Conservation (phyloP, 2,888 invertebrate species). For the Nomada hirtipes region DNA sequence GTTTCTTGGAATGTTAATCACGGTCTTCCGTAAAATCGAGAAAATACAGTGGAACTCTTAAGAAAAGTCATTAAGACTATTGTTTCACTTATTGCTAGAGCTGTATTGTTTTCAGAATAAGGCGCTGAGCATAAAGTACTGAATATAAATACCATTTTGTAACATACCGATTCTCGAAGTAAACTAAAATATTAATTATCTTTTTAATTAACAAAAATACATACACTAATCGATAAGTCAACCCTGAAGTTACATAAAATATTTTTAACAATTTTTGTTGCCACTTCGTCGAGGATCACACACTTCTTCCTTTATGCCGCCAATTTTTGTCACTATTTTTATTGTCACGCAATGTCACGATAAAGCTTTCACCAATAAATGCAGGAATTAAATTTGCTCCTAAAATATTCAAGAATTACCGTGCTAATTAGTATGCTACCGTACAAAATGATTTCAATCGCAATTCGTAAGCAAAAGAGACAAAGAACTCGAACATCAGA, state of each 20-base stretch:
- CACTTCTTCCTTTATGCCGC: neutral
- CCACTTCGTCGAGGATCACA: neutral
- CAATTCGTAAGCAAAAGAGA: constrained; percentile 27
- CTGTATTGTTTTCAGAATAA: neutral
- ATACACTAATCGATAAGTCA: too few relatives aligned
- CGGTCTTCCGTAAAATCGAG: neutral
- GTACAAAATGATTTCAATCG: neutral
- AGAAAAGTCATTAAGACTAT: neutral
- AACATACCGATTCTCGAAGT: neutral
- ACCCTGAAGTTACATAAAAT: constrained; percentile 19
- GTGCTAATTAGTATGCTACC: neutral
- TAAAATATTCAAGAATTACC: neutral
- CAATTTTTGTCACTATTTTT: neutral
- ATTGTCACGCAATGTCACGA: neutral
- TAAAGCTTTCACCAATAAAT: neutral
- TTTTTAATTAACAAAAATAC: too few relatives aligned
- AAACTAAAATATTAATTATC: too few relatives aligned
- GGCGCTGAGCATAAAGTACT: neutral
- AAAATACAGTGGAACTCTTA: neutral
- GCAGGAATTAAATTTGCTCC: neutral
- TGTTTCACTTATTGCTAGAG: neutral
- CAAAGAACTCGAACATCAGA: constrained; percentile 35
- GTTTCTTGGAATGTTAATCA: neutral
- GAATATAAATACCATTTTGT: neutral
- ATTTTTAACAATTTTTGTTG: neutral